Evolutionary conservation across 2,113 vertebrate genomes (phyloP).

Genomic region (Clarias magur): DNA sequence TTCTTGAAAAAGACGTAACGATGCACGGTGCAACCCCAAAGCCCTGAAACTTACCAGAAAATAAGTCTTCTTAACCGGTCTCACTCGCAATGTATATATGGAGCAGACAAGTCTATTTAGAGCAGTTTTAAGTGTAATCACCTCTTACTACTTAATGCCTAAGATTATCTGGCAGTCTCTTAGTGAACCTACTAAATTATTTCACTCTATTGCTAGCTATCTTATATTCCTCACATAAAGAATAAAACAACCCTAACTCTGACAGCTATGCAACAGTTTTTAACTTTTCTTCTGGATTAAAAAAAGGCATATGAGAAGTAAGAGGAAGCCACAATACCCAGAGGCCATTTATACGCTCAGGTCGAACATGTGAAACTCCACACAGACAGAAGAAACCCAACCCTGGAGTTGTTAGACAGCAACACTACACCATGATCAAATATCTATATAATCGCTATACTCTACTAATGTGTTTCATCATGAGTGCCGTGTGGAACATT

Average conservation of each 20-base stretch:
- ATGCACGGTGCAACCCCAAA: not conserved
- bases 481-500: no score
- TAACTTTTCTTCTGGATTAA: not conserved
- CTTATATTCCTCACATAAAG: not conserved
- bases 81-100: slow-evolving; percentile 33
- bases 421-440: not conserved
- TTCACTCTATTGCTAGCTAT: not conserved
- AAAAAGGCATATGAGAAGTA: not conserved
- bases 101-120: slow-evolving; percentile 49
- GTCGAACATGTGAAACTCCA: not conserved
- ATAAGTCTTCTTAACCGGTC: slow-evolving; percentile 33
- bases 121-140: slow-evolving; percentile 44
- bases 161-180: slow-evolving; percentile 26
- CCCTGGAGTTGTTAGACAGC: not conserved
- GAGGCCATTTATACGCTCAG: not conserved
- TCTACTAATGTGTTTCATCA: no score
- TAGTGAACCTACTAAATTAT: slow-evolving; percentile 13
- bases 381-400: not conserved
- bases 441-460: not conserved
- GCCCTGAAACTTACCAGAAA: not conserved
- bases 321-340: not conserved
- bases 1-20: not conserved
- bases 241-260: not conserved
- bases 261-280: not conserved
- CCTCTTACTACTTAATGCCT: slow-evolving; percentile 12